Conservation (phyloP, 2,888 invertebrate genomes). For the Clitarchus hookeri region DNA sequence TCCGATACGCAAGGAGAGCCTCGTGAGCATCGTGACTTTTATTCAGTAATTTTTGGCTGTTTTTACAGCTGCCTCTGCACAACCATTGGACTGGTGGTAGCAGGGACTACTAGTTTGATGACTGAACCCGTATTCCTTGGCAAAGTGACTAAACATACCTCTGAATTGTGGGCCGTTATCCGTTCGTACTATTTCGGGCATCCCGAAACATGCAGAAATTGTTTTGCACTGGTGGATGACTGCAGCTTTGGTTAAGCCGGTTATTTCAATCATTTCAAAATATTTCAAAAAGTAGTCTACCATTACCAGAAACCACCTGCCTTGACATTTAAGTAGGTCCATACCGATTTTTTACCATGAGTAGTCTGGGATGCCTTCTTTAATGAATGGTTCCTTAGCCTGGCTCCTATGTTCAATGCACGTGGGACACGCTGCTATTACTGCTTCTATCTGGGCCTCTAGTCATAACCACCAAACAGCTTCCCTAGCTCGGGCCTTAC, state of each 20-base stretch:
- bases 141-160: background rate
- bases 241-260: background rate
- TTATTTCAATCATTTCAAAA: background rate
- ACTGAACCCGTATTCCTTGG: background rate
- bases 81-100: background rate
- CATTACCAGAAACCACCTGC: background rate
- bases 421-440: background rate
- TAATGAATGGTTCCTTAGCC: background rate
- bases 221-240: background rate
- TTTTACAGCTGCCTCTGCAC: slow-evolving; percentile 14
- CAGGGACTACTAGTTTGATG: background rate
- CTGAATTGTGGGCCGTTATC: background rate
- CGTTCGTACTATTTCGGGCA: background rate
- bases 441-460: background rate
- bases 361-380: background rate
- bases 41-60: background rate
- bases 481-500: background rate
- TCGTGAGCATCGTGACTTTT: background rate
- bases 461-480: background rate
- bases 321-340: background rate
- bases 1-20: background rate
- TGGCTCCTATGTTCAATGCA: background rate
- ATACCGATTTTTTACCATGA: background rate
- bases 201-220: background rate
- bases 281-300: background rate